Evolutionary conservation across 2,888 invertebrate species (phyloP).

Genomic region (Drosophila buzzatii): DNA sequence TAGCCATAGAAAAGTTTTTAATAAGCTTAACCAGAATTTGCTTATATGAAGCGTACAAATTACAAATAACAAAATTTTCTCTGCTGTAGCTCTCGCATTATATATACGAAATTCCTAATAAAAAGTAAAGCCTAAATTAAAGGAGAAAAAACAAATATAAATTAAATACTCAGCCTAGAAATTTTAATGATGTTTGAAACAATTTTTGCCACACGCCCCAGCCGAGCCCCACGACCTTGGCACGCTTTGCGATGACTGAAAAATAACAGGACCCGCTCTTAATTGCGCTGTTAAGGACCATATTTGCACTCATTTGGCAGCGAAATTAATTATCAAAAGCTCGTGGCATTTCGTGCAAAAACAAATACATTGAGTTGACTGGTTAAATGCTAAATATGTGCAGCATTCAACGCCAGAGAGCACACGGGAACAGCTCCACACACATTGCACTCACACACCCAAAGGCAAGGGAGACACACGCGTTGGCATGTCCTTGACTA

Average conservation of each 20-base stretch:
- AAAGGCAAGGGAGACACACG: conserved; percentile 37
- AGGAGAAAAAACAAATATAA: neutral
- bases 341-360: conserved; percentile 36
- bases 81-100: neutral
- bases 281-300: conserved; percentile 35
- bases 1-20: neutral
- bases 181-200: conserved; percentile 9
- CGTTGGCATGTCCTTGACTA: conserved; percentile 69
- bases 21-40: neutral
- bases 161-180: neutral
- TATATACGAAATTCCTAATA: neutral
- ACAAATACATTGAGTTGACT: conserved; percentile 17
- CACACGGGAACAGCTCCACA: conserved; percentile 10
- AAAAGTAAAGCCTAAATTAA: neutral
- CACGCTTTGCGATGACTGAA: conserved; percentile 4
- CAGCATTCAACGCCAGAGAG: conserved; percentile 13
- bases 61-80: neutral
- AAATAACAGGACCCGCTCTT: conserved; percentile 3
- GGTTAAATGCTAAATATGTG: conserved; percentile 46
- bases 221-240: conserved; percentile 16
- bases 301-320: conserved; percentile 30
- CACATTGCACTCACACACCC: neutral
- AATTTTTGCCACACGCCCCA: neutral
- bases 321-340: conserved; percentile 61
- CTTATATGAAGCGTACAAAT: neutral